phyloP scores from a whole-genome alignment of 2,113 vertebrate genomes.

The Zootoca vivipara region DNA sequence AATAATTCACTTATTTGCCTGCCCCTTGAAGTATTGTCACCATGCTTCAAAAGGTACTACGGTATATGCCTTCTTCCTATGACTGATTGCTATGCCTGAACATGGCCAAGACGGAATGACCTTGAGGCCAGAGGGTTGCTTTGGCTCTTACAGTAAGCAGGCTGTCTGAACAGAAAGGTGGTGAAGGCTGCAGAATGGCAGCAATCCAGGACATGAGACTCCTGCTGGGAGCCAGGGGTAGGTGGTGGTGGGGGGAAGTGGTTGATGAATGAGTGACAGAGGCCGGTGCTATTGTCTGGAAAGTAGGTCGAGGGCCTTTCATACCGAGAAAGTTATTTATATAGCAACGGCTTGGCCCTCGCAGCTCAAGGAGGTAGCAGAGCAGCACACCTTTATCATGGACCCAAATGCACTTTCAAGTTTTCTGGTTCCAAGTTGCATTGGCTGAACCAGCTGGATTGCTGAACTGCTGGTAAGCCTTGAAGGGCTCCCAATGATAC shows the following conservation, averaged over 20 bases:
- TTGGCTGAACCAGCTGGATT: too few species aligned
- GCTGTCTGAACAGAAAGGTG: neutral
- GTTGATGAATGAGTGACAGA: slow-evolving; percentile 62
- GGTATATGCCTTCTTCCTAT: neutral
- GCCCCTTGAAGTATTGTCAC: too few species aligned
- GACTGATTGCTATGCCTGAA: too few species aligned
- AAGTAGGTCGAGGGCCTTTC: slow-evolving; percentile 70
- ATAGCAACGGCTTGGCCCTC: slow-evolving; percentile 41
- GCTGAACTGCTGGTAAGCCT: neutral
- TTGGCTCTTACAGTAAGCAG: neutral
- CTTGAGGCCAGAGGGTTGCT: neutral
- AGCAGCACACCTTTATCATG: slow-evolving; percentile 40
- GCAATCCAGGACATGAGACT: neutral
- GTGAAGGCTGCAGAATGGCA: neutral
- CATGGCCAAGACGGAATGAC: neutral
- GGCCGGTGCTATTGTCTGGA: slow-evolving; percentile 68
- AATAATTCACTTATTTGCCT: too few species aligned
- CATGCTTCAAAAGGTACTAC: neutral
- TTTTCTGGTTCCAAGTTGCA: neutral
- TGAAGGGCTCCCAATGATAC: neutral
- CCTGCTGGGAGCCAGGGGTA: neutral
- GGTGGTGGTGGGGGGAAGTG: slow-evolving; percentile 10
- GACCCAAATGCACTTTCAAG: neutral
- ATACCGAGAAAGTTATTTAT: slow-evolving; percentile 61
- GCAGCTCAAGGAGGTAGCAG: slow-evolving; percentile 38